Percentiles rank a stretch among this genome's conserved stretches.
phyloP scores from a whole-genome alignment of 2,113 vertebrate species.

The Tricholaema leucomelas region DNA sequence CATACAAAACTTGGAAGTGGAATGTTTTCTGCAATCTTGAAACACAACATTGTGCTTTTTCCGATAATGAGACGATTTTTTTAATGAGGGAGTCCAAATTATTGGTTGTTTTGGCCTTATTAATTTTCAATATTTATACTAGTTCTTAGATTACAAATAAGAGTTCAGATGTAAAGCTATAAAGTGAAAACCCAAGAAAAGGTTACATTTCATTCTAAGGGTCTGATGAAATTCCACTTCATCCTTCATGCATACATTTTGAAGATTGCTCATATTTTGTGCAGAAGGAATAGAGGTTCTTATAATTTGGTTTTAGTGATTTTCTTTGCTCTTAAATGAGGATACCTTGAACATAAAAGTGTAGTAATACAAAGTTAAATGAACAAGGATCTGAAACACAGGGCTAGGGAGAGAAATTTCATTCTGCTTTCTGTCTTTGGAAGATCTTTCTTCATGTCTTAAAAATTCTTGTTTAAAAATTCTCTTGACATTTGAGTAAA shows the following conservation, averaged over 20 bases:
- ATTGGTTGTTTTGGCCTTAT: not conserved
- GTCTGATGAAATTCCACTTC: not conserved
- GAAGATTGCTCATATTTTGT: not conserved
- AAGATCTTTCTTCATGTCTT: not conserved
- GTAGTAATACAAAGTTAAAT: not conserved
- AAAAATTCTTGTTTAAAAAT: not conserved
- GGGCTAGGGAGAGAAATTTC: not conserved
- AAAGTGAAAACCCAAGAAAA: not conserved
- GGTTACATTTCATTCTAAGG: not conserved
- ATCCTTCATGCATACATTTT: not conserved
- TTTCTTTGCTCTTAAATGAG: not conserved
- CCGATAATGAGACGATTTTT: not conserved
- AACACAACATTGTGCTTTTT: not conserved
- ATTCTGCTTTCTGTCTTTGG: not conserved
- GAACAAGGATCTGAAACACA: not conserved
- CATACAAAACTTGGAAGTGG: not conserved
- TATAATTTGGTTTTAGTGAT: not conserved
- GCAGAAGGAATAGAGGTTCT: not conserved
- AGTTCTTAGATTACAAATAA: not conserved
- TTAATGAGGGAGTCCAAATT: not conserved
- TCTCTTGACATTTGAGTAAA: not conserved
- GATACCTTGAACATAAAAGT: not conserved
- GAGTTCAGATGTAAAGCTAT: not conserved
- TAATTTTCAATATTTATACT: not conserved
- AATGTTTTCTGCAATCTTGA: not conserved